Evolutionary conservation across 2,888 invertebrate genomes (phyloP), one percentile per base, ranked within the genome.

Genomic region (Isotomurus palustris): DNA sequence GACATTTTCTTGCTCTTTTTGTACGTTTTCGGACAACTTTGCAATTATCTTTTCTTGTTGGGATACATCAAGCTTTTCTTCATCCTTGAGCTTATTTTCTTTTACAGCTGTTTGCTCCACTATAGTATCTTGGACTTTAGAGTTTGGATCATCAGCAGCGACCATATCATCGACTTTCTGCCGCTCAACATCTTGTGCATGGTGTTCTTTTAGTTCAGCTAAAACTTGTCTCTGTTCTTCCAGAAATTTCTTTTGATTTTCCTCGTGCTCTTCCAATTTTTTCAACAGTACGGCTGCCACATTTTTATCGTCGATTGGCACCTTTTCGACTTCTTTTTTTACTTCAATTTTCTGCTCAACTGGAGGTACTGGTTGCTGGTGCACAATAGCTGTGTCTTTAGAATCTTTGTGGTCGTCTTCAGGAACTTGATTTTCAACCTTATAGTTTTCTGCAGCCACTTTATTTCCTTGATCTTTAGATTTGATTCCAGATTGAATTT

Each of bases 191-290:
- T 70, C 68, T 10, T 68, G 61, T 25, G 71, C 71, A 44, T 73
- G 71, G 59, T 81, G 80, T 64, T 82, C 79, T 55, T 81, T 79
- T 22, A 84, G 76, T 72, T 84, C 81, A 62, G 82, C 76, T 44
- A 84, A 73, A 58, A 85, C 78, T 72, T 83, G 79, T 68, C 84
- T 83, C 69, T 85, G 84, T 72, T 86, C 83, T 67, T 84, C 80
- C 29, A 86, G 78, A 60, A 87, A 75, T 73, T 84, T 81, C 70
- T 83, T 80, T 71, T 85, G 84, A 72, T 84, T 83, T 72, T 83
- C 79, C 56, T 84, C 83, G 65, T 86, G 84, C 72, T 83, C 81
- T 74, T 85, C 83, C 21, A 87, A 78, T 19, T 83, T 83, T 73
- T 83, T 81, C 29, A 84, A 77, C 10, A 85, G 73, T 67, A 81